Evolutionary conservation across 2,113 vertebrate genomes (phyloP).

Genomic region (Oncorhynchus nerka): DNA sequence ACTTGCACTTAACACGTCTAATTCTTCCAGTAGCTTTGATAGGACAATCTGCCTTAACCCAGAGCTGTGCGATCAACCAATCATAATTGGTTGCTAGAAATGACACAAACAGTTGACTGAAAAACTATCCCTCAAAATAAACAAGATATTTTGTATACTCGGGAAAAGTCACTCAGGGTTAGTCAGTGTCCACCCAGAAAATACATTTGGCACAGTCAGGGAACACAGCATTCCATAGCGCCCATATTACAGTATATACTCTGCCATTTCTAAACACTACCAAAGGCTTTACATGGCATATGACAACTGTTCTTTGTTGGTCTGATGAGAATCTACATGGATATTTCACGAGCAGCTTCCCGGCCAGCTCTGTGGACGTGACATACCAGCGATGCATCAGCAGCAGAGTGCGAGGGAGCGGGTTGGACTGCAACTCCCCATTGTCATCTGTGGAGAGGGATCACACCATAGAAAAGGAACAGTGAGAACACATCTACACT

Average conservation of each 20-base stretch:
- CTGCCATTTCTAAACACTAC: too few species aligned
- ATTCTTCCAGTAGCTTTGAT: background rate
- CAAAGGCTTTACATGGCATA: too few species aligned
- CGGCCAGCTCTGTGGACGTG: conserved; percentile 88
- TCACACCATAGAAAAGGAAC: background rate
- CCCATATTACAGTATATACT: too few species aligned
- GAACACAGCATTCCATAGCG: too few species aligned
- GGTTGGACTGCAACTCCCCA: conserved; percentile 77
- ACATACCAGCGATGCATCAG: conserved; percentile 98
- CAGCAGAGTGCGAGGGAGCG: conserved; percentile 86
- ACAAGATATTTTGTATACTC: too few species aligned
- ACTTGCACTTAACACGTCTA: background rate
- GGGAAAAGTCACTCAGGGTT: too few species aligned
- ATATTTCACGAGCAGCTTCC: conserved; percentile 94
- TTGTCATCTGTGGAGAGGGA: conserved; percentile 79
- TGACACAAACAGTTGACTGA: too few species aligned
- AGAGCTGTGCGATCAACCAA: background rate
- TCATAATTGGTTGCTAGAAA: too few species aligned
- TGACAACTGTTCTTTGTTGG: too few species aligned
- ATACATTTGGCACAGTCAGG: too few species aligned
- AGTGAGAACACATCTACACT: background rate
- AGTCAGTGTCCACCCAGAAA: too few species aligned
- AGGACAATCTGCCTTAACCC: background rate
- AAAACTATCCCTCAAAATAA: too few species aligned
- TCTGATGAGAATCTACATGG: conserved; percentile 3